Base-by-base conservation (phyloP, 2,888 invertebrate genomes). In the Tetramorium bicarinatum region DNA sequence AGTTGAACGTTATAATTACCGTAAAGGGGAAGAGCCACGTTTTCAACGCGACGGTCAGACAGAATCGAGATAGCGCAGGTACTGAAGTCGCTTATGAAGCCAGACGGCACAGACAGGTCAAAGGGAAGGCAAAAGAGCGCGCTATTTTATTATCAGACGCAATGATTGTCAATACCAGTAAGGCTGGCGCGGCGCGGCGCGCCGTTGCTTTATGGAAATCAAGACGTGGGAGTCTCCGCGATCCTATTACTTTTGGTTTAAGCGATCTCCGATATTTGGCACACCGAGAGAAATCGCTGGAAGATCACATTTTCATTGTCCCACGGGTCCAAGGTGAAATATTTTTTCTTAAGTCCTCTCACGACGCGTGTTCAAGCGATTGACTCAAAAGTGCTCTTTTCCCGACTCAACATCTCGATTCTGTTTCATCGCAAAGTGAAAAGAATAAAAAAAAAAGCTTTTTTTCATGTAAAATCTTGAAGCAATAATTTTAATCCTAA, bases 1-100 rank as follows among this genome's bases (percentile, higher is more conserved):
- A 83, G 83, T 82, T 82, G 79, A 87, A 89, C 74, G 87, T 89
- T 87, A 79, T 87, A 88, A 88, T 88, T 84, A 71, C 76, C 82
- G 77, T 72, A 49, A 74, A 34, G 79, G 38, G 83, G 71, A 64
- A 75, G 71, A 79, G 77, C 66, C 59, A 80, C 79, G 85, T 87
- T 86, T 87, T 86, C 87, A 77, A 64, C 66, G 82, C 64, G 64
- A 54, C 82, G 66, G 56, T 59, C 83, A 67, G 64, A 66, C 52
- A 64, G 66, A 49, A 61, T 81, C 29, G 83, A 61, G 83, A 66
- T 72, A 69, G 84, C 71, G 64, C 71, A 59, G 79, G 62, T 54
- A 72, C 38, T 13, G 38, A 21, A 41, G 11, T 56, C 75, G 62
- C 13, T 62, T 52, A 15, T 49, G 64, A 75, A 41, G 54, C 41